Evolutionary conservation across 2,888 invertebrate species (phyloP).

Genomic region (Sarcophaga variegata): DNA sequence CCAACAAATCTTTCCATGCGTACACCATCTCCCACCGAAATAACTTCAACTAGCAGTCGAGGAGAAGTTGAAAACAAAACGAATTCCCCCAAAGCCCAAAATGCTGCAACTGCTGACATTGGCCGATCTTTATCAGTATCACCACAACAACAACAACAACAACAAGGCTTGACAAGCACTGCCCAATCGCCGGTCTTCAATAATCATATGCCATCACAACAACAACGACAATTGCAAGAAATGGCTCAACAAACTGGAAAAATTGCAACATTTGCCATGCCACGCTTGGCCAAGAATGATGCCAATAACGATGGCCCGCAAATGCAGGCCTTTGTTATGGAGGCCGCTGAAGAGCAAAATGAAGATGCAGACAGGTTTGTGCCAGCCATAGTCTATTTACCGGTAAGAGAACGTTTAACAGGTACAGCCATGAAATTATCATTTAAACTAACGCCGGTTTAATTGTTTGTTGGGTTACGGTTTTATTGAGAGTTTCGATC

Average conservation of each 20-base stretch:
- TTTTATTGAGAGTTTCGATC: no score
- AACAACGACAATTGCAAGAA: slow-evolving; percentile 74
- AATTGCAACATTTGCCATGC: slow-evolving; percentile 86
- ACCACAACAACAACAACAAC: slow-evolving; percentile 54
- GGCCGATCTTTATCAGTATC: slow-evolving; percentile 15
- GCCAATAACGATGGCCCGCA: slow-evolving; percentile 81
- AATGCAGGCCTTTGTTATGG: slow-evolving; percentile 96
- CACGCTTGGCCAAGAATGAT: slow-evolving; percentile 76
- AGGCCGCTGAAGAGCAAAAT: slow-evolving; percentile 82
- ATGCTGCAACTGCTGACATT: background rate
- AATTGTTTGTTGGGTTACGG: slow-evolving; percentile 75
- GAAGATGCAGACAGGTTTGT: slow-evolving; percentile 85
- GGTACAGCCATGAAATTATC: slow-evolving; percentile 91
- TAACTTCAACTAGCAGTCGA: slow-evolving; percentile 76
- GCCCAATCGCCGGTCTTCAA: slow-evolving; percentile 72
- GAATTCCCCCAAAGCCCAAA: slow-evolving; percentile 57
- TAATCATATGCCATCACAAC: slow-evolving; percentile 31
- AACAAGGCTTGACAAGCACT: slow-evolving; percentile 36
- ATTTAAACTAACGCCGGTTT: slow-evolving; percentile 96
- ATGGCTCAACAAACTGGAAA: slow-evolving; percentile 79
- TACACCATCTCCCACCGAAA: slow-evolving; percentile 60
- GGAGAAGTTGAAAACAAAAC: slow-evolving; percentile 35
- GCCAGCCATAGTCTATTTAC: slow-evolving; percentile 96
- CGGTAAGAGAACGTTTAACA: slow-evolving; percentile 93
- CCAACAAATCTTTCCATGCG: slow-evolving; percentile 75